Evolutionary conservation across 2,888 invertebrate genomes (phyloP).

Genomic region (Epiperipatus broadwayi): DNA sequence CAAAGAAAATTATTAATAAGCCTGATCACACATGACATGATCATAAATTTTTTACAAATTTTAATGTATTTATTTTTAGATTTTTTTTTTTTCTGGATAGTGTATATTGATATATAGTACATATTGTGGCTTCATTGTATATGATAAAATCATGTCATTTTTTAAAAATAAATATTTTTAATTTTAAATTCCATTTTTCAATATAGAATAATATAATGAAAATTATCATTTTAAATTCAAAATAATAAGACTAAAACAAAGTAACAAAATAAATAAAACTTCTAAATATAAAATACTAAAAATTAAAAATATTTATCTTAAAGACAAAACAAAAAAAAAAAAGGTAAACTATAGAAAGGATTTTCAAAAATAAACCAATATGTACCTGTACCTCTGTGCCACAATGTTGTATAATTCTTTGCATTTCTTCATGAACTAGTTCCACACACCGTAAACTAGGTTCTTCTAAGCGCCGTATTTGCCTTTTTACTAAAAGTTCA

Average conservation of each 20-base stretch:
- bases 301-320: not conserved
- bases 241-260: slow-evolving; percentile 6
- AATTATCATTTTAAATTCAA: no score
- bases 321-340: slow-evolving; percentile 1
- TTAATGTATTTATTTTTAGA: no score
- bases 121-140: no score
- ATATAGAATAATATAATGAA: no score
- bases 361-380: not conserved
- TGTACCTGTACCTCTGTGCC: slow-evolving; percentile 53
- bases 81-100: no score
- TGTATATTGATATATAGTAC: no score
- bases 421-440: slow-evolving; percentile 68
- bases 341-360: not conserved
- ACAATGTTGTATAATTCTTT: slow-evolving; percentile 94
- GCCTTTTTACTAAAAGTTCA: slow-evolving; percentile 88
- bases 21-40: no score
- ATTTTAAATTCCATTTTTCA: no score
- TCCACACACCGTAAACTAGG: slow-evolving; percentile 83
- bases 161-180: no score
- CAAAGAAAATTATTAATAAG: no score
- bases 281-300: not conserved
- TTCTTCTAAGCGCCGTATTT: slow-evolving; percentile 86
- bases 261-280: not conserved
- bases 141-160: no score
- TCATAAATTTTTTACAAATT: no score